phyloP scores from a whole-genome alignment of 2,888 invertebrate genomes.

The Syritta pipiens region DNA sequence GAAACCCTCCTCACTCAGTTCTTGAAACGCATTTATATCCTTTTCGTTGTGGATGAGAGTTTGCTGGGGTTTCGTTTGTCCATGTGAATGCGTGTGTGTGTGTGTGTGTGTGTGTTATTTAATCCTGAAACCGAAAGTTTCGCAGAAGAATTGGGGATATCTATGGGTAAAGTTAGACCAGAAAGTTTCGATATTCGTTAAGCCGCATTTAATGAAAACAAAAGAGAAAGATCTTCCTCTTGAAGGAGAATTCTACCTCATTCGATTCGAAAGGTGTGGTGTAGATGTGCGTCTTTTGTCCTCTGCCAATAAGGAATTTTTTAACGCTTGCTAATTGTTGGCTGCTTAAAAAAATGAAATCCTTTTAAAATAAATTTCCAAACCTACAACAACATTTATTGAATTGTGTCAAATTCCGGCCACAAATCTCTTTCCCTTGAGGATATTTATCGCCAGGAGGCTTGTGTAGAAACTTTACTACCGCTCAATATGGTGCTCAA shows the following conservation, averaged over 20 bases:
- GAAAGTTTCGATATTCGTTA: constrained; percentile 67
- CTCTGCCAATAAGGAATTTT: constrained; percentile 13
- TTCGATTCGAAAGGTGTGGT: neutral
- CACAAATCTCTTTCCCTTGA: neutral
- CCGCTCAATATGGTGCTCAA: constrained; percentile 1
- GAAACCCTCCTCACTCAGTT: constrained; percentile 41
- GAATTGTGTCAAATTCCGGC: neutral
- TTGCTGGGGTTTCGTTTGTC: constrained; percentile 44
- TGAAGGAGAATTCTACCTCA: constrained; percentile 25
- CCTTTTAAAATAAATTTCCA: neutral
- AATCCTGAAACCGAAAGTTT: constrained; percentile 67
- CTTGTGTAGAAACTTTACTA: constrained; percentile 18
- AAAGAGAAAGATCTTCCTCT: constrained; percentile 31
- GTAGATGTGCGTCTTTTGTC: constrained; percentile 3
- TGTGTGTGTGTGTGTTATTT: too few species aligned
- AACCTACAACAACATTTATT: neutral
- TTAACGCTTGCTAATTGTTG: too few species aligned
- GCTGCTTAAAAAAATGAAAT: too few species aligned
- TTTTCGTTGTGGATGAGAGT: constrained; percentile 4
- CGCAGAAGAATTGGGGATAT: constrained; percentile 1
- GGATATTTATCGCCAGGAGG: constrained; percentile 2
- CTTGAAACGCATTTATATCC: constrained; percentile 57
- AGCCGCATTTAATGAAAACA: constrained; percentile 69
- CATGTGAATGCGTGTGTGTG: too few species aligned
- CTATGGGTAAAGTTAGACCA: constrained; percentile 57